Evolutionary conservation across 2,797 vertebrate species (phyloP), one percentile per base, ranked within the genome.

Genomic region (Micromesistius poutassou): DNA sequence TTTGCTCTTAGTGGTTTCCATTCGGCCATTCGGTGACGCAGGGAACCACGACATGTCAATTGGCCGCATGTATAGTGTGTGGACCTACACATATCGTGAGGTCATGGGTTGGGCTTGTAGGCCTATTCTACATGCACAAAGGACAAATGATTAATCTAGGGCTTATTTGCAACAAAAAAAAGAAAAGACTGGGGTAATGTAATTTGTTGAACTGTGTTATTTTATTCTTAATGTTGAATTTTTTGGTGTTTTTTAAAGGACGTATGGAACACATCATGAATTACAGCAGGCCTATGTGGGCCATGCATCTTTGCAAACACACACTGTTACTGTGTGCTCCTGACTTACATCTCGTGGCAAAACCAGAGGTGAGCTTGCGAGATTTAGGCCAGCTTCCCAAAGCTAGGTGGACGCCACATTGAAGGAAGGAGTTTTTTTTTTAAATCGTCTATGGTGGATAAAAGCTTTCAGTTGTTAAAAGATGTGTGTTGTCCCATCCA

Each of bases 21-120:
- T 87, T 87, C 84, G 90, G 83, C 81, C 78, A 85, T 88, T 80
- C 86, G 79, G 86, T 94, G 93, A 94, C 89, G 91, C 91, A 83
- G 88, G 90, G 87, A 70, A 77, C 62, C 83, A 81, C 89, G 72
- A 81, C 83, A 78, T 85, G 83, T 87, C n/a, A 76, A 77, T 84
- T 76, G 74, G 72, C 89, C 87, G 80, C 81, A 78, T 85, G 82
- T 84, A 82, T 22, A 89, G 82, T 79, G 83, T 84, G 86, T 75
- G 84, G 83, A 84, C 46, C 19, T 55, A 55, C 46, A 55, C 46
- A 55, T 22, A 85, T 81, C 86, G 82, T 90, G 84, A 89, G 86
- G 88, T 91, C 87, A 88, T 84, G 82, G 84, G 75, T 72, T 81
- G 75, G 88, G 85, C 83, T 87, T 84, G 83, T 79, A 82, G 78